These are phyloP conservation scores for Petroica traversi DNA, from an alignment of 2,113 vertebrate genomes.

Conservation along the genomic window DNA sequence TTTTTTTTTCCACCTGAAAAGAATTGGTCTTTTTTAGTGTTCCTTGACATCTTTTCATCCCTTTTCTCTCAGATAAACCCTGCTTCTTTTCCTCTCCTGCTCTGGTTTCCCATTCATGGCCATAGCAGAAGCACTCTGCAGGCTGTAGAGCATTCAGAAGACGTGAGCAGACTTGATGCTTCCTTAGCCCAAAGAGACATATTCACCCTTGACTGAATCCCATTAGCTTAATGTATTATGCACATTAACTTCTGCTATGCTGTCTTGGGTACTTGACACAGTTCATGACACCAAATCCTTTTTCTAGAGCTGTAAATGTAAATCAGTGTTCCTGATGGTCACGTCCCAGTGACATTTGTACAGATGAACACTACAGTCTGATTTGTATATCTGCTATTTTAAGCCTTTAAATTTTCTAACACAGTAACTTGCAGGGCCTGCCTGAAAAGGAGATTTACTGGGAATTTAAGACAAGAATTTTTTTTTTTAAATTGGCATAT, in stretches of 20 bases:
- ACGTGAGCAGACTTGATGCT: background rate
- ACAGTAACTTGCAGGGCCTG: background rate
- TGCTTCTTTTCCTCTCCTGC: background rate
- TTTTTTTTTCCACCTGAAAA: background rate
- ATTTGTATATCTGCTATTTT: background rate
- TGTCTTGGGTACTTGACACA: background rate
- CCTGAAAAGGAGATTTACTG: background rate
- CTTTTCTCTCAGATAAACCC: background rate
- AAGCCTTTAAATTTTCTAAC: background rate
- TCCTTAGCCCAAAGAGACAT: background rate
- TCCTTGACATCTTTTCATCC: background rate
- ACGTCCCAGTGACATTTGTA: background rate
- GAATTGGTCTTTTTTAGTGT: background rate
- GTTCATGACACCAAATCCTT: background rate
- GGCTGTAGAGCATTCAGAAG: background rate
- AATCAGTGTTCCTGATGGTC: background rate
- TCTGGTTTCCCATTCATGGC: background rate
- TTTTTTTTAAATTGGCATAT: background rate
- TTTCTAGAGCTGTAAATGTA: conserved; percentile 12
- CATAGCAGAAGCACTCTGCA: background rate
- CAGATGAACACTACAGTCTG: background rate
- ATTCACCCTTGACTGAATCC: conserved; percentile 1
- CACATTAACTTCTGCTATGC: background rate
- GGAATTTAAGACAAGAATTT: background rate
- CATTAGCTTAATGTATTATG: conserved; percentile 6